Evolutionary conservation across 2,888 invertebrate species (phyloP), one percentile per base, ranked within the genome.

Genomic region (Quadroppia sp.): DNA sequence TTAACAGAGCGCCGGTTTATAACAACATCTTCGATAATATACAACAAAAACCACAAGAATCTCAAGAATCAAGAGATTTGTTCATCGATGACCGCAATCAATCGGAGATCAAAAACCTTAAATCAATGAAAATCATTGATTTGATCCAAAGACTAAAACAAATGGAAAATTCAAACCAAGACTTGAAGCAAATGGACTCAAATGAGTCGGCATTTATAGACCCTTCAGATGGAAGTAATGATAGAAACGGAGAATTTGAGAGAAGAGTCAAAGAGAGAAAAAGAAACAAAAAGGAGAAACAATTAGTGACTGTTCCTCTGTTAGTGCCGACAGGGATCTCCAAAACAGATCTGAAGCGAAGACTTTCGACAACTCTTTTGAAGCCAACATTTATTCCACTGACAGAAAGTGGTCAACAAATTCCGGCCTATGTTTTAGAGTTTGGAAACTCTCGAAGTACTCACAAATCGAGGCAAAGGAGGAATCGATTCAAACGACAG

Each of bases 401-500:
- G 2, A 28, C 50, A 42, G 70, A 74, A 28, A 71, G 17, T 13
- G 74, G 70, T 6, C 45, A 74, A 32, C 20, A 53, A 56, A 45
- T 74, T 7, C 74, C 74, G n/a, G 74, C 74, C n/a, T 74, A 74
- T 70, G 70, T 74, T 2, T 53, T 74, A 40, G 53, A 70, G 36
- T 50, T 73, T 13, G n/a, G 28, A 23, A 67, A 67, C 6, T 48
- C 64, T 2, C 20, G 25, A 11, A 17, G 40, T 30, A 56, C 28
- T 15, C 4, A 53, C 1, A 40, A 23, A 23, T 40, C n/a, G 15
- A 67, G 17, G 40, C 4, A n/a, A 23, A 40, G n/a, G 20, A 36
- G 23, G 20, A 11, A 23, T 1, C 7, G 67, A 40, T 20, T 23
- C 9, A 67, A 40, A 23, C 17, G 67, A 42, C 67, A 67, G 32